Conservation (phyloP, 2,888 invertebrate species). For the Parthenolecanium corni region DNA sequence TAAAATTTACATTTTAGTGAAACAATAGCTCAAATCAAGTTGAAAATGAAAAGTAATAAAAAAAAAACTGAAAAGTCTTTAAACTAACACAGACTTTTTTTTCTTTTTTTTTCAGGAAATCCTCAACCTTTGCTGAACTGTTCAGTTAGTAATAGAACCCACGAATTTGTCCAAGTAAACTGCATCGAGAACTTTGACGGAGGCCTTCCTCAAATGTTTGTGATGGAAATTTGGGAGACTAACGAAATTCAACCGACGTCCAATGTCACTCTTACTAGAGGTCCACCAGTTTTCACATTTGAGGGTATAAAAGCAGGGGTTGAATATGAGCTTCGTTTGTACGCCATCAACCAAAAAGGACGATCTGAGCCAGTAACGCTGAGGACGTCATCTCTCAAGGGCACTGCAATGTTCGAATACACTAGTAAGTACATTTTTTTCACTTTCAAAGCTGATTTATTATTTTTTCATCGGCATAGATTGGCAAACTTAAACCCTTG, state of each 20-base stretch:
- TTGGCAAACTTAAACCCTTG: no score
- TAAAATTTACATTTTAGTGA: no score
- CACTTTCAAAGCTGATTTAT: background rate
- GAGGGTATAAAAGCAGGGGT: slow-evolving; percentile 56
- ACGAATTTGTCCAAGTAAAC: slow-evolving; percentile 66
- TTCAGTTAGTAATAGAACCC: slow-evolving; percentile 70
- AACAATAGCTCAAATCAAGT: no score
- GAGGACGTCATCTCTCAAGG: slow-evolving; percentile 39
- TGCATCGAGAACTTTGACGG: slow-evolving; percentile 82
- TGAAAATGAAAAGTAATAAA: no score
- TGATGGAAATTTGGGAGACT: slow-evolving; percentile 48
- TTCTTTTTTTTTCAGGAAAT: slow-evolving; percentile 57
- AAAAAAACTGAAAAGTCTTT: no score
- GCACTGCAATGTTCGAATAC: slow-evolving; percentile 6
- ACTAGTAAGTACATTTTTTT: slow-evolving; percentile 12
- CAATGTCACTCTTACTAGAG: slow-evolving; percentile 51
- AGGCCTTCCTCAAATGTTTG: slow-evolving; percentile 73
- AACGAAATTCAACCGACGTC: slow-evolving; percentile 43
- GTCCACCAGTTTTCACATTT: slow-evolving; percentile 56
- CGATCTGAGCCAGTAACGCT: slow-evolving; percentile 70
- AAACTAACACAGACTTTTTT: no score
- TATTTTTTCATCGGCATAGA: no score
- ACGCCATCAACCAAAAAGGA: slow-evolving; percentile 79
- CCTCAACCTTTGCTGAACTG: slow-evolving; percentile 81
- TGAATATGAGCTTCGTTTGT: slow-evolving; percentile 65